Conservation (phyloP, 2,888 invertebrate species). For the Clunio marinus region DNA sequence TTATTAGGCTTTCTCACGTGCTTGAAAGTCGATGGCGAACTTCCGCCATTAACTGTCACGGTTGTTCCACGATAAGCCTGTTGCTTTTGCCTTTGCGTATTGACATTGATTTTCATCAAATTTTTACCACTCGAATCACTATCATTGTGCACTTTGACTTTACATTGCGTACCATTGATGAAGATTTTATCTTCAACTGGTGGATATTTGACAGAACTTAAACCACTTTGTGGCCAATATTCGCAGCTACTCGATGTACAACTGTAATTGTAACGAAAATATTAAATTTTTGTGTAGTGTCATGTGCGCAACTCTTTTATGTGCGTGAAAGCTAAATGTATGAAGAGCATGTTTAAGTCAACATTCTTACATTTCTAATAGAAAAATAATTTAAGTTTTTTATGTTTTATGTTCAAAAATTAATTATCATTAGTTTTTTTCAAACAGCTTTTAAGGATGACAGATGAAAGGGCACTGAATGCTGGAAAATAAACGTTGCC, state of each 20-base stretch:
- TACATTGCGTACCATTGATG: not conserved
- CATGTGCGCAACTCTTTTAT: not conserved
- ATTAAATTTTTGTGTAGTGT: not conserved
- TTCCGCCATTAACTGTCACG: constrained; percentile 24
- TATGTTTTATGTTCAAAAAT: too few species aligned
- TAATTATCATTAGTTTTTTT: not conserved
- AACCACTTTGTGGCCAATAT: constrained; percentile 59
- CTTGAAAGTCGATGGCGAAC: not conserved
- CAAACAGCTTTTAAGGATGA: not conserved
- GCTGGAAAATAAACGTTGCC: too few species aligned
- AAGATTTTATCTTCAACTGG: not conserved
- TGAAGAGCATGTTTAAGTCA: not conserved
- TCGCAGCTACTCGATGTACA: constrained; percentile 58
- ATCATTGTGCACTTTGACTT: constrained; percentile 24
- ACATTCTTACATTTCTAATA: too few species aligned
- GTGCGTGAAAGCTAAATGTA: constrained; percentile 24
- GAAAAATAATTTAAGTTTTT: constrained; percentile 13
- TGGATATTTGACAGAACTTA: constrained; percentile 23
- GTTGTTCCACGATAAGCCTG: constrained; percentile 3
- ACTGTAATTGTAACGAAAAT: constrained; percentile 40
- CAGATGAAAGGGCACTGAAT: not conserved
- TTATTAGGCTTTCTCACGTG: constrained; percentile 22
- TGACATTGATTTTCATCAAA: constrained; percentile 26
- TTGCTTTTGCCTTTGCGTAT: constrained; percentile 28
- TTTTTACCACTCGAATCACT: constrained; percentile 36